These are phyloP conservation scores for Yponomeuta sedellus DNA, from an alignment of 2,888 invertebrate species.

Conservation along the genomic window DNA sequence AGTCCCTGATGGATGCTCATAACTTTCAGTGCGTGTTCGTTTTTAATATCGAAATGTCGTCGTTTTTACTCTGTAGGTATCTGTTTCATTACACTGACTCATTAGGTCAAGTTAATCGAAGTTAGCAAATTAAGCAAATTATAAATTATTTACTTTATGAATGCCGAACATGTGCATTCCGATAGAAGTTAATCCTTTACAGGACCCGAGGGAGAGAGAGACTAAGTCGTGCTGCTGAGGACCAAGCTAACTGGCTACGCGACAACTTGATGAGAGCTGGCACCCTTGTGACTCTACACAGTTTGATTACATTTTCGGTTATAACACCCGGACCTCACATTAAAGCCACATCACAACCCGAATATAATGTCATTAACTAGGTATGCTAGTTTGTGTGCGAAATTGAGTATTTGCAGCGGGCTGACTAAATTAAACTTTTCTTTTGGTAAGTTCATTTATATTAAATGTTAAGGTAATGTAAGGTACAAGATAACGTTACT, in stretches of 20 bases:
- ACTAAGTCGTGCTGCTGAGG: neutral
- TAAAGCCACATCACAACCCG: neutral
- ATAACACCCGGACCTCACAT: neutral
- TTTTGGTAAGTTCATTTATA: neutral
- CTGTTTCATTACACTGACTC: no score
- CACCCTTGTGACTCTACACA: neutral
- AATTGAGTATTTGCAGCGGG: no score
- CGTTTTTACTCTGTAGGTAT: no score
- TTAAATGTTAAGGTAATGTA: no score
- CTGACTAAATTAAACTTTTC: neutral
- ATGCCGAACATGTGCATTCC: neutral
- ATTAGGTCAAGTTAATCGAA: no score
- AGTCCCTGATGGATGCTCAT: neutral
- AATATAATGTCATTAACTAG: neutral
- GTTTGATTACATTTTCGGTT: neutral
- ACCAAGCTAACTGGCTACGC: neutral
- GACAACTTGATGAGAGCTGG: neutral
- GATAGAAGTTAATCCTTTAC: neutral
- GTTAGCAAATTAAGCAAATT: neutral
- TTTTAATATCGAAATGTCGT: no score
- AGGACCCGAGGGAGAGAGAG: neutral
- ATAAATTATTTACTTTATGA: neutral
- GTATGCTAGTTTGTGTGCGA: neutral
- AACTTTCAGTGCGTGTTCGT: neutral
- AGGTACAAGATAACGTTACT: no score